Percentiles rank a stretch among this genome's conserved stretches.
phyloP scores from a whole-genome alignment of 1,140 invertebrate species.

The Drosophila jambulina region DNA sequence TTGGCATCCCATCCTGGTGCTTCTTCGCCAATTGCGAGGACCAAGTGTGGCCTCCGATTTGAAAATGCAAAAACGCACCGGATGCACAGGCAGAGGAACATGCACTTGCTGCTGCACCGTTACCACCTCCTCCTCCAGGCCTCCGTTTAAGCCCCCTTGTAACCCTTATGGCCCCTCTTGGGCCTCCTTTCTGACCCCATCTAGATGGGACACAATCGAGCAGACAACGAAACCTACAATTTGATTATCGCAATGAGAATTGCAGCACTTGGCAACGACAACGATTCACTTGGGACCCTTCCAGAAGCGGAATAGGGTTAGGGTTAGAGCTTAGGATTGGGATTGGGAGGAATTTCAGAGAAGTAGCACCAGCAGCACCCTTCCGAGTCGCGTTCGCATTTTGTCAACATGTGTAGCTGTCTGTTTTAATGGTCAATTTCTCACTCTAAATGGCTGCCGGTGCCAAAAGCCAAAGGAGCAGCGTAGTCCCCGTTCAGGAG shows the following conservation, averaged over 20 bases:
- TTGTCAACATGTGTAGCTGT: conserved; percentile 83
- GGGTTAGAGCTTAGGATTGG: neutral
- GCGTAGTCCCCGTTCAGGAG: conserved; percentile 7
- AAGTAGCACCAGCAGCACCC: neutral
- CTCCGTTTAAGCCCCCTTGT: neutral
- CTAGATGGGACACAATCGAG: conserved; percentile 19
- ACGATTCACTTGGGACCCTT: conserved; percentile 31
- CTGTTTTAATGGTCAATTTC: conserved; percentile 84
- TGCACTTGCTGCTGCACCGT: conserved; percentile 7
- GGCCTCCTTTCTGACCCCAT: neutral
- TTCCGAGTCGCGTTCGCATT: conserved; percentile 67
- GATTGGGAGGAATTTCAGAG: neutral
- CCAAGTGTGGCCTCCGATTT: conserved; percentile 41
- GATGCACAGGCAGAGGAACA: conserved; percentile 35
- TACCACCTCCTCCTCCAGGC: neutral
- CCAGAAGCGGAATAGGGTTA: neutral
- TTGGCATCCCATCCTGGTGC: neutral
- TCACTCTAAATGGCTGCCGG: conserved; percentile 79
- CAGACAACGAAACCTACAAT: conserved; percentile 76
- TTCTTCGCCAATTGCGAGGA: conserved; percentile 19
- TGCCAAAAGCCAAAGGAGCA: conserved; percentile 33
- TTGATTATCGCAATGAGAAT: conserved; percentile 84
- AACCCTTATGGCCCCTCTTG: neutral
- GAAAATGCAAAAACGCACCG: conserved; percentile 48
- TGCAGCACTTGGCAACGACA: conserved; percentile 67